phyloP scores from a whole-genome alignment of 2,888 invertebrate genomes.

The Lycophotia porphyrea region DNA sequence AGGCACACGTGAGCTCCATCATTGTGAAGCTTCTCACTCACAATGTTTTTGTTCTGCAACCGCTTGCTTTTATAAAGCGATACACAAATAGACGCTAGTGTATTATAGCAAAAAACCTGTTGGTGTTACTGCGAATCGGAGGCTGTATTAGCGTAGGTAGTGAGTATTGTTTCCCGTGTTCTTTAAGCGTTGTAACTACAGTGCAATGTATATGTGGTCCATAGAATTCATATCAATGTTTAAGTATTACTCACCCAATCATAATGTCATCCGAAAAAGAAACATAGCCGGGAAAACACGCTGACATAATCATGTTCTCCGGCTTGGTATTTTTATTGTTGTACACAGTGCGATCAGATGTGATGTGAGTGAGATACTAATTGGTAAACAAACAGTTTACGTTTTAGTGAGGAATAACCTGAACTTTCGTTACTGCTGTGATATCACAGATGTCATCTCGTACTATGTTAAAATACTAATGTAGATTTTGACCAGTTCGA shows the following conservation, averaged over 20 bases:
- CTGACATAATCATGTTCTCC: conserved; percentile 63
- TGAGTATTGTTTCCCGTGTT: conserved; percentile 78
- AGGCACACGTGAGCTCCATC: conserved; percentile 85
- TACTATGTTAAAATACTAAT: not conserved
- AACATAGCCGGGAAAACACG: conserved; percentile 61
- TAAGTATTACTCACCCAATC: conserved; percentile 74
- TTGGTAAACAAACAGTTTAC: conserved; percentile 36
- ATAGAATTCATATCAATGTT: conserved; percentile 8
- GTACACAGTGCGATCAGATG: conserved; percentile 25
- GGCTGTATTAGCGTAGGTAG: conserved; percentile 81
- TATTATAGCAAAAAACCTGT: conserved; percentile 87
- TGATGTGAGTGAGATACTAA: conserved; percentile 59
- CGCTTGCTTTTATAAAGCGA: conserved; percentile 87
- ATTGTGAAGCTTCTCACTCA: conserved; percentile 83
- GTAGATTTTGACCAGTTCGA: not conserved
- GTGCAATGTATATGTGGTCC: conserved; percentile 17
- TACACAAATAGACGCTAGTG: conserved; percentile 84
- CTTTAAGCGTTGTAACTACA: conserved; percentile 66
- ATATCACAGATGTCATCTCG: not conserved
- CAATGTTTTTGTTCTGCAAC: conserved; percentile 81
- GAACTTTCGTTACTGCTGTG: conserved; percentile 13
- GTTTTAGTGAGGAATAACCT: conserved; percentile 9
- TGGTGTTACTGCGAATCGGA: conserved; percentile 84
- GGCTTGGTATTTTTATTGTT: conserved; percentile 60
- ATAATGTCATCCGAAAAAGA: conserved; percentile 61